Percentiles rank a stretch among this genome's conserved stretches.
These are phyloP conservation scores for Myotis planiceps DNA, from an alignment of 2,797 vertebrate genomes.

Conservation along the genomic window DNA sequence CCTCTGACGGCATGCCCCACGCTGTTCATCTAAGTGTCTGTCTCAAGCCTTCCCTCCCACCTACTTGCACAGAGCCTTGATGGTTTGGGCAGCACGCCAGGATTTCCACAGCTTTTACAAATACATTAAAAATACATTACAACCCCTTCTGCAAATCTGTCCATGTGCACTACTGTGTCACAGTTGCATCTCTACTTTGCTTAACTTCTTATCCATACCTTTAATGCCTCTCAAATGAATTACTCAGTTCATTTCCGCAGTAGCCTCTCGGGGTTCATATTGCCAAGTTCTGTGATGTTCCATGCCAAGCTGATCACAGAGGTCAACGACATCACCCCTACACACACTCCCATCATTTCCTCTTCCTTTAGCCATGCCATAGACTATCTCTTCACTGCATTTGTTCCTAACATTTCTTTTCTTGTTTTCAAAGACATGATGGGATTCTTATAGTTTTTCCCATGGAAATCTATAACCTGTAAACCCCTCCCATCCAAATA, in stretches of 20 bases:
- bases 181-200: background rate
- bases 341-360: background rate
- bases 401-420: background rate
- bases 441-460: background rate
- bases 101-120: slow-evolving; percentile 65
- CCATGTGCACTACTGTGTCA: background rate
- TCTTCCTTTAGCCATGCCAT: background rate
- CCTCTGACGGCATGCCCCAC: background rate
- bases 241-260: background rate
- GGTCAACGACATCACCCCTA: fast-evolving
- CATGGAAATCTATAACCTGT: background rate
- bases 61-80: slow-evolving; percentile 4
- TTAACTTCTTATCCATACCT: background rate
- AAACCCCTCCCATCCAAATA: background rate
- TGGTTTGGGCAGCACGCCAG: slow-evolving; percentile 46
- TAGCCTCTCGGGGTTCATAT: background rate
- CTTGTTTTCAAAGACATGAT: background rate
- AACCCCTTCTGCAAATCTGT: slow-evolving; percentile 31
- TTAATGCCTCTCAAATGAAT: background rate
- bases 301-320: background rate
- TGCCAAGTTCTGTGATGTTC: background rate
- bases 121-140: slow-evolving; percentile 72
- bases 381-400: background rate
- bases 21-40: background rate
- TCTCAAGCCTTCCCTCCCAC: background rate